A percentile compares a stretch with the other conserved stretches of the same genome.
Evolutionary conservation across 2,113 vertebrate species (phyloP).

Genomic region (Ploceus nigricollis): DNA sequence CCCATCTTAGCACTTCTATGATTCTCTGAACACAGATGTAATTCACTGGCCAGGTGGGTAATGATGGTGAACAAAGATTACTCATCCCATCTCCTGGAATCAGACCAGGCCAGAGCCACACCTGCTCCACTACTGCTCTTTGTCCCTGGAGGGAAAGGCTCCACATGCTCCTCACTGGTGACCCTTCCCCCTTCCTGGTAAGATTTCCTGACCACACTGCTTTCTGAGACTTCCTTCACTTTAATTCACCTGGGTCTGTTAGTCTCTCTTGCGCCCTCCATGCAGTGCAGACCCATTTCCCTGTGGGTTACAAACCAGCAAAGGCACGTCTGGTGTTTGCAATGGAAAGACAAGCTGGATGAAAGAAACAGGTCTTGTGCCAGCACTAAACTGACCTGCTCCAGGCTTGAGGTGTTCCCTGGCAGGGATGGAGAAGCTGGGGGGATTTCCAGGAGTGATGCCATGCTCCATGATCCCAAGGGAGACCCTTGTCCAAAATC

Average conservation of each 20-base stretch:
- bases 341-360: neutral
- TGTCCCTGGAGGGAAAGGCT: neutral
- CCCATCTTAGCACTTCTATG: neutral
- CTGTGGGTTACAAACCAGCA: neutral
- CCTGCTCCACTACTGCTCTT: neutral
- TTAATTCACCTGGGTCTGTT: neutral
- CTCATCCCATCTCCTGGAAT: neutral
- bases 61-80: neutral
- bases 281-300: neutral
- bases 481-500: neutral
- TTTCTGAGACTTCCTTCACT: neutral
- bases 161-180: fast-evolving
- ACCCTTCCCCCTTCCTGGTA: neutral
- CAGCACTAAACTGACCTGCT: neutral
- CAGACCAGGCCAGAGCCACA: neutral
- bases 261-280: neutral
- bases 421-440: neutral
- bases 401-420: neutral
- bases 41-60: neutral
- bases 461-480: fast-evolving
- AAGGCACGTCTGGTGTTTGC: fast-evolving
- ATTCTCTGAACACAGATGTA: neutral
- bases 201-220: neutral
- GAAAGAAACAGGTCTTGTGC: neutral
- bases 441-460: neutral